Evolutionary conservation across 2,888 invertebrate species (phyloP).

Genomic region (Liopterus haemorrhoidalis): DNA sequence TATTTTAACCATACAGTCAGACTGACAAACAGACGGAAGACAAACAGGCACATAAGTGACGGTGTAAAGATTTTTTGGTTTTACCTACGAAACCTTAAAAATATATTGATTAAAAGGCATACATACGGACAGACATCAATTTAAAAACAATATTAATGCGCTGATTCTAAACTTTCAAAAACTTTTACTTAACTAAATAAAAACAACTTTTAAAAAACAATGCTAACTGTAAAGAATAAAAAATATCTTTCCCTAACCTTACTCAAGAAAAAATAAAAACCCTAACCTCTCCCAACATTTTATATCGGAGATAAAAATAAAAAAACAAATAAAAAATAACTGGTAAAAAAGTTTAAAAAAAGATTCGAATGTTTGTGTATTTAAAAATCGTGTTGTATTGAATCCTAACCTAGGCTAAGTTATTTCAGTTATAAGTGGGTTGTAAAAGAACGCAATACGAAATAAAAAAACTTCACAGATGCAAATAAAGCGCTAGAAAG

Average conservation of each 20-base stretch:
- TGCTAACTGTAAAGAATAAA: slow-evolving; percentile 15
- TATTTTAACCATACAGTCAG: no score
- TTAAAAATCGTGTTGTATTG: no score
- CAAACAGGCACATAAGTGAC: no score
- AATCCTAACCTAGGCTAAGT: slow-evolving; percentile 47
- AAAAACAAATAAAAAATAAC: slow-evolving; percentile 2
- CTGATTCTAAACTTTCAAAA: no score
- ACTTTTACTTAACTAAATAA: no score
- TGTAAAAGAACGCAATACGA: slow-evolving; percentile 46
- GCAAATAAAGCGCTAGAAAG: slow-evolving; percentile 49
- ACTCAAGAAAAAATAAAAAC: slow-evolving; percentile 19
- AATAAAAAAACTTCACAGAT: slow-evolving; percentile 45
- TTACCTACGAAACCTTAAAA: no score
- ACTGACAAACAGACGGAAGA: no score
- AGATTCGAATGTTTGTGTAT: slow-evolving; percentile 5
- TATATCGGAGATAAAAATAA: neutral
- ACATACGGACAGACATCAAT: no score
- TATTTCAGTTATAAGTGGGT: slow-evolving; percentile 48
- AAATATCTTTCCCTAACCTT: neutral
- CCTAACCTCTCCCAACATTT: neutral
- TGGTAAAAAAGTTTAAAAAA: neutral
- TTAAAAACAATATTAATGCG: no score
- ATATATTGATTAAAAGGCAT: no score
- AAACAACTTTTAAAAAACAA: slow-evolving; percentile 15
- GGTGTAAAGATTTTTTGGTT: no score